Evolutionary conservation across 1,140 invertebrate genomes (phyloP).

Genomic region (Zaprionus vittiger): DNA sequence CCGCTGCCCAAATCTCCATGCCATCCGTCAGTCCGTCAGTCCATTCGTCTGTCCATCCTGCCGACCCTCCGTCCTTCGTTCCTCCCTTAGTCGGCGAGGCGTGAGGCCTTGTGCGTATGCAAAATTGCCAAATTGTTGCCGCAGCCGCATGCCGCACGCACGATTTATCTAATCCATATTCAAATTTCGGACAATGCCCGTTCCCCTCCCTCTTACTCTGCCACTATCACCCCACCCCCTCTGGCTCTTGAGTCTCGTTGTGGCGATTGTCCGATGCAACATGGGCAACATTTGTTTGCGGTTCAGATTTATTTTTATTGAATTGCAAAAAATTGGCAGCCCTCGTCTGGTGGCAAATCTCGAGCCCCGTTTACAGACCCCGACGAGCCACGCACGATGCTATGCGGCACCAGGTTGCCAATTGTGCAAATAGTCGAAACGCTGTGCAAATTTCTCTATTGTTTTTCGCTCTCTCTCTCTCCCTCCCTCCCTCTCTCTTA

Average conservation of each 20-base stretch:
- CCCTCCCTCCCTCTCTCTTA: background rate
- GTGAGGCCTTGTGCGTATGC: slow-evolving; percentile 62
- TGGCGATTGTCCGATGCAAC: slow-evolving; percentile 35
- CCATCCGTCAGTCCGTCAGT: slow-evolving; percentile 4
- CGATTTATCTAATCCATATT: slow-evolving; percentile 81
- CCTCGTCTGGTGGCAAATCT: background rate
- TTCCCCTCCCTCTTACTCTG: background rate
- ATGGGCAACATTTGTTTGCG: slow-evolving; percentile 66
- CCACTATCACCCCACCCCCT: slow-evolving; percentile 4
- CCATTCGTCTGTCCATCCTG: background rate
- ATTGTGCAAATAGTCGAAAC: slow-evolving; percentile 48
- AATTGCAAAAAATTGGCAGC: slow-evolving; percentile 64
- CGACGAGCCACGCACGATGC: too few relatives aligned
- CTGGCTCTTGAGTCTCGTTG: background rate
- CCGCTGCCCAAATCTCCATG: slow-evolving; percentile 22
- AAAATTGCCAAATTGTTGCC: slow-evolving; percentile 47
- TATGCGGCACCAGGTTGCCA: slow-evolving; percentile 23
- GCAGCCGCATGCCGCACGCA: slow-evolving; percentile 56
- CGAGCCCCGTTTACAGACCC: background rate
- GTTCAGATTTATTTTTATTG: slow-evolving; percentile 79
- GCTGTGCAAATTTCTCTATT: slow-evolving; percentile 31
- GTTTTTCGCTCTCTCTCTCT: background rate
- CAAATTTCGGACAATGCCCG: slow-evolving; percentile 64
- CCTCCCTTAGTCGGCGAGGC: slow-evolving; percentile 17
- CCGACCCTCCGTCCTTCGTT: background rate